Base-by-base conservation (phyloP, 1,140 invertebrate genomes). In the Macrocentrus cingulum region DNA sequence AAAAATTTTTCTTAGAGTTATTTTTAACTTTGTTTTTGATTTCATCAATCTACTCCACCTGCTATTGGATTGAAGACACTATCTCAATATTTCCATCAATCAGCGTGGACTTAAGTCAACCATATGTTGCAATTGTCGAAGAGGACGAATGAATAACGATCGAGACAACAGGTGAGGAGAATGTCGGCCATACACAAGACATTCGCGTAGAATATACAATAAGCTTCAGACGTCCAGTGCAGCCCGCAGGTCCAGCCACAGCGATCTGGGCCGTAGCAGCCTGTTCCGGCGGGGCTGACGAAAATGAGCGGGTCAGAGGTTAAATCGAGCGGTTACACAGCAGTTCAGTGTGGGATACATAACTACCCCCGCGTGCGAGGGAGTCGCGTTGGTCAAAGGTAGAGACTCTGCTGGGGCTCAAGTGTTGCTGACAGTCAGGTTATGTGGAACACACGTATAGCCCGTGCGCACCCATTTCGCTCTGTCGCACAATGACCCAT, bases 401-500 rank as follows among this genome's bases (percentile, higher is more conserved):
- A 15, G n/a, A n/a, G n/a, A n/a, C n/a, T n/a, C n/a, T n/a, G n/a
- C n/a, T 18, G 41, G 16, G 41, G 41, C 20, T 42, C 18, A 42
- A 42, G 41, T 42, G 41, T 5, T 29, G 25, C 25, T 29, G 6
- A 42, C n/a, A 4, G 41, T 42, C 15, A 16, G 25, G 18, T 42
- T 42, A 42, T 7, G 41, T 7, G 18, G 41, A n/a, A 44, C 37
- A 29, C 22, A 29, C 25, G 9, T n/a, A n/a, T n/a, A n/a, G n/a
- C n/a, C n/a, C n/a, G n/a, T n/a, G n/a, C n/a, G n/a, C n/a, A n/a
- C n/a, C n/a, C n/a, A n/a, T n/a, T n/a, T n/a, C n/a, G n/a, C n/a
- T n/a, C n/a, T n/a, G n/a, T n/a, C 44, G 20, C 63, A 63, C 59
- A 65, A 66, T 69, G 66, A 70, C 59, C 65, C 63, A 69, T 68